These are phyloP conservation scores for Ciconia stormi DNA, from an alignment of 2,113 vertebrate species.

Conservation along the genomic window DNA sequence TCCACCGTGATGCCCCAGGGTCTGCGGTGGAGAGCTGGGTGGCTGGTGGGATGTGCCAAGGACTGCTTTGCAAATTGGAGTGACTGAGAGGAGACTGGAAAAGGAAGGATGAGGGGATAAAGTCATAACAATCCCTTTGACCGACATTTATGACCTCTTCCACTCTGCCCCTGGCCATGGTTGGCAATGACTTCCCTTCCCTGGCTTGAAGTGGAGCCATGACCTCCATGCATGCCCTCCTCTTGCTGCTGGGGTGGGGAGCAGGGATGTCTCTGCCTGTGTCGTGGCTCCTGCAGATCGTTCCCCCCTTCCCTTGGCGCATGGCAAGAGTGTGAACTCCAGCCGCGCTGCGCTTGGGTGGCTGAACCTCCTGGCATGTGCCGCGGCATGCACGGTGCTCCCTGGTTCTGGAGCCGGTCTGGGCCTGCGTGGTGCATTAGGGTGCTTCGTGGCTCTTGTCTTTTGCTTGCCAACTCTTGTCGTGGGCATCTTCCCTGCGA, in stretches of 20 bases:
- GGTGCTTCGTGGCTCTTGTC: neutral
- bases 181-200: neutral
- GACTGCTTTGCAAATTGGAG: neutral
- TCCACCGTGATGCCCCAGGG: neutral
- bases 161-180: neutral
- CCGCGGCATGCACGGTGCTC: rapidly evolving
- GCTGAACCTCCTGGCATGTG: neutral
- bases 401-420: neutral
- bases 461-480: neutral
- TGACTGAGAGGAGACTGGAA: neutral
- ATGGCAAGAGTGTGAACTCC: neutral
- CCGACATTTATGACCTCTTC: neutral
- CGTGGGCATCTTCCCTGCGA: neutral
- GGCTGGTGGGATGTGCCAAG: neutral
- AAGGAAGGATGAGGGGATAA: neutral
- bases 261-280: neutral
- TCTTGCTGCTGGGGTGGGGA: neutral
- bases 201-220: neutral
- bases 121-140: neutral
- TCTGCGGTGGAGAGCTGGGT: neutral
- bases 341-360: neutral
- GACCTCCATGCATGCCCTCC: neutral
- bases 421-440: rapidly evolving
- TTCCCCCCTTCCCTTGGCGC: neutral
- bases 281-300: rapidly evolving